These are phyloP conservation scores for Drosophila subobscura DNA, from an alignment of 1,140 invertebrate genomes.

Conservation along the genomic window DNA sequence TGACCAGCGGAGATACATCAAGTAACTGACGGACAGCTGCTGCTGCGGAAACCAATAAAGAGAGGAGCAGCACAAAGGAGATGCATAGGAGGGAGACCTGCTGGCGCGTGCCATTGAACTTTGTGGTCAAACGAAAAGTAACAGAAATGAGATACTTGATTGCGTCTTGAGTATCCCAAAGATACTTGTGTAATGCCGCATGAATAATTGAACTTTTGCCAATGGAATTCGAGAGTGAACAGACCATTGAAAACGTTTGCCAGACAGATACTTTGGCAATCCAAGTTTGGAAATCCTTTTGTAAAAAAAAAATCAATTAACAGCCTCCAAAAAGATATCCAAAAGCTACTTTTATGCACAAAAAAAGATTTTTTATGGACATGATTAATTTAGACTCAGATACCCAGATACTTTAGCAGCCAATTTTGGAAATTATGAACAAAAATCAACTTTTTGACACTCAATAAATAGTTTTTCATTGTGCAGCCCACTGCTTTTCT, in stretches of 20 bases:
- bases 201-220: slow-evolving; percentile 18
- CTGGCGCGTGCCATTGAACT: slow-evolving; percentile 68
- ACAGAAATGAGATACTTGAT: slow-evolving; percentile 31
- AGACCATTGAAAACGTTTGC: neutral
- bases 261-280: neutral
- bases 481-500: too few species aligned
- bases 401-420: too few species aligned
- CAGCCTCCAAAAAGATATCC: neutral
- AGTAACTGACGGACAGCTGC: slow-evolving; percentile 58
- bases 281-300: too few species aligned
- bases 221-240: neutral
- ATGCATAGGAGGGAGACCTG: slow-evolving; percentile 6
- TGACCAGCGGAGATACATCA: slow-evolving; percentile 41
- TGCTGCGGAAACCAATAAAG: slow-evolving; percentile 36
- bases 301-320: too few species aligned
- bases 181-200: slow-evolving; percentile 12
- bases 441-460: neutral
- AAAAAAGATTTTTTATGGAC: too few species aligned
- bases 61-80: slow-evolving; percentile 1
- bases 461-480: slow-evolving; percentile 2
- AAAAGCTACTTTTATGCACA: too few species aligned
- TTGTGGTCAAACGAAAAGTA: slow-evolving; percentile 11
- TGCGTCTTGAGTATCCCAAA: slow-evolving; percentile 1
- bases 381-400: too few species aligned
- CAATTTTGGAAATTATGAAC: too few species aligned